phyloP scores from a whole-genome alignment of 1,140 invertebrate species.

The Cheumatopsyche charites region DNA sequence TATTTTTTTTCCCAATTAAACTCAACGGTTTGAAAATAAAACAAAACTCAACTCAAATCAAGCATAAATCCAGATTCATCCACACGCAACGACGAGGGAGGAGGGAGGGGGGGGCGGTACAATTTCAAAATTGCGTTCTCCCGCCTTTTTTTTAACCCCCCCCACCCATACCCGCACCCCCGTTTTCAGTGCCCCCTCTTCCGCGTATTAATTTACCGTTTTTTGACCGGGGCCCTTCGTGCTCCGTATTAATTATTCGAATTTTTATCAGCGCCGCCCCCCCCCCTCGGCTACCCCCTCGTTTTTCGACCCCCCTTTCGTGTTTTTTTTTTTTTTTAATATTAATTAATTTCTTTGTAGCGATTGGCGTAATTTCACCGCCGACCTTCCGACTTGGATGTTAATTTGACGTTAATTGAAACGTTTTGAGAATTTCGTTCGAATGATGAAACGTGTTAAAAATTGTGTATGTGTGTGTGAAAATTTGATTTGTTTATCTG shows the following conservation, averaged over 20 bases:
- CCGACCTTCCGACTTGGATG: too few relatives aligned
- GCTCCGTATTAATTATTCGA: constrained; percentile 21
- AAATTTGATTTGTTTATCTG: too few relatives aligned
- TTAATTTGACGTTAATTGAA: too few relatives aligned
- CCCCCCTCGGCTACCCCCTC: background rate
- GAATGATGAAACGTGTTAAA: too few relatives aligned
- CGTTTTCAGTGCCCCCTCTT: background rate
- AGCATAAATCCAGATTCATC: too few relatives aligned
- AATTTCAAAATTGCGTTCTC: constrained; percentile 32
- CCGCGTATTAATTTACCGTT: constrained; percentile 23
- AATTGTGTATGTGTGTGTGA: too few relatives aligned
- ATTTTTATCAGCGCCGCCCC: constrained; percentile 14
- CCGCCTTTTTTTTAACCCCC: background rate
- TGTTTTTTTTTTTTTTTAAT: background rate
- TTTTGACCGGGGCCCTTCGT: constrained; percentile 22
- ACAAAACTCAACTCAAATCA: too few relatives aligned
- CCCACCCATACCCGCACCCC: background rate
- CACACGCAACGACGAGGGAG: too few relatives aligned
- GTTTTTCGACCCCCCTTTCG: background rate
- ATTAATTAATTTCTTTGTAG: constrained; percentile 17
- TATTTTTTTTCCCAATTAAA: too few relatives aligned
- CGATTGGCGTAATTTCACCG: too few relatives aligned
- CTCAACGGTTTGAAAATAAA: too few relatives aligned
- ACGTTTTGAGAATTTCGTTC: too few relatives aligned
- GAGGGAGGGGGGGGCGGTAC: constrained; percentile 2